Base-by-base conservation (phyloP, 2,888 invertebrate species). In the Heteromurus nitidus region DNA sequence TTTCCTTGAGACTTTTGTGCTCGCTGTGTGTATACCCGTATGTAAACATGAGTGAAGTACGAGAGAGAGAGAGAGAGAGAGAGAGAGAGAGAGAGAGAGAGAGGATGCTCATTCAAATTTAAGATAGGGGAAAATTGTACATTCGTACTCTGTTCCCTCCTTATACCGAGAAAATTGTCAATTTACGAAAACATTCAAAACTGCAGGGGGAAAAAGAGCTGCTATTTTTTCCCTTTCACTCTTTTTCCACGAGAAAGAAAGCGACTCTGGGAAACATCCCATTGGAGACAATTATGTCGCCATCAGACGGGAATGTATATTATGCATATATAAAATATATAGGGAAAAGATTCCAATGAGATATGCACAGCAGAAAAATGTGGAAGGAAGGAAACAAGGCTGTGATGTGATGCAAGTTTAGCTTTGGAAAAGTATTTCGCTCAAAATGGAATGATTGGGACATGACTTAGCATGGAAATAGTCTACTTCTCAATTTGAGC, bases 381-480 rank as follows among this genome's bases (percentile, higher is more conserved):
- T 18, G n/a, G n/a, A n/a, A n/a, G n/a, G 44, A 26, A 26, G 24
- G 58, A 67, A 31, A 9, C 24, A 22, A 7, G n/a, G 44, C 28
- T 58, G 44, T 50, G 55, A 67, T 68, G 65, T 67, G 68, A 68
- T 68, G 75, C 67, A 75, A 68, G 42, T 67, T 55, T 28, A n/a
- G 67, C 73, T 16, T 42, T 55, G 53, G 53, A 73, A 26, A 60
- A 62, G 47, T 67, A 30, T 60, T 44, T 73, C 22, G 47, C 67
- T 47, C 24, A 67, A 79, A 65, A 67, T 80, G 60, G 65, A 80
- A 80, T 73, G 80, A 80, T 80, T 67, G 53, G 80, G 67, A 31
- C 80, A 80, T 80, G 80, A 80, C 80, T 72, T 73, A 42, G 80
- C 80, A 80, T 80, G 72, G 58, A 72, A 80, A 80, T 80, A 28